Percentiles rank a stretch among this genome's conserved stretches.
These are phyloP conservation scores for Adelosebastes latens DNA, from an alignment of 2,797 vertebrate species.

Conservation along the genomic window DNA sequence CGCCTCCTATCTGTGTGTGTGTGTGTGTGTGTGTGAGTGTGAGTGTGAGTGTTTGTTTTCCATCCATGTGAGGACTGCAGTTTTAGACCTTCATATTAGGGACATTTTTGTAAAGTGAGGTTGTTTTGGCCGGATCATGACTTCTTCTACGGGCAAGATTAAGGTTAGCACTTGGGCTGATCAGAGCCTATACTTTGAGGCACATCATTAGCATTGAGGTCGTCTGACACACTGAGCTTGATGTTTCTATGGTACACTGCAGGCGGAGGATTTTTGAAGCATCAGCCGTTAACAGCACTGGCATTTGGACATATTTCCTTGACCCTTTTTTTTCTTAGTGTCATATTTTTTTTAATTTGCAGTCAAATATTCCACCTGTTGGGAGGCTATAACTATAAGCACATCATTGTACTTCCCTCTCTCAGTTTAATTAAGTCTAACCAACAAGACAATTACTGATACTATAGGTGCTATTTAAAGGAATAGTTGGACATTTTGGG, in stretches of 20 bases:
- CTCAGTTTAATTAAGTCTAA: background rate
- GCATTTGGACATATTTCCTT: background rate
- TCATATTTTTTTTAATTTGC: slow-evolving; percentile 6
- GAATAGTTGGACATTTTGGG: background rate
- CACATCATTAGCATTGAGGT: background rate
- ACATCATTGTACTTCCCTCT: background rate
- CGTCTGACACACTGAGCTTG: slow-evolving; percentile 3
- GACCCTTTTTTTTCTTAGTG: background rate
- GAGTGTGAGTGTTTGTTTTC: slow-evolving; percentile 20
- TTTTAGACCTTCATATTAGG: background rate
- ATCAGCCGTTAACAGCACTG: slow-evolving; percentile 10
- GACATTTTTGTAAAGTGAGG: slow-evolving; percentile 24
- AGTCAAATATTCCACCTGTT: slow-evolving; percentile 8
- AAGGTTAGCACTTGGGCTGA: background rate
- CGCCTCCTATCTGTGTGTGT: slow-evolving; percentile 38
- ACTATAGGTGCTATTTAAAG: slow-evolving; percentile 30
- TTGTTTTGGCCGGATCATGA: slow-evolving; percentile 2
- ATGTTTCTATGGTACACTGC: slow-evolving; percentile 53
- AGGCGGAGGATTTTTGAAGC: slow-evolving; percentile 28
- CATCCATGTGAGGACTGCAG: slow-evolving; percentile 26
- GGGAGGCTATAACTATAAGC: slow-evolving; percentile 1
- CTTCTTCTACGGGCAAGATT: background rate
- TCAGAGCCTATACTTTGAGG: background rate
- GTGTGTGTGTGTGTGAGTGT: slow-evolving; percentile 40
- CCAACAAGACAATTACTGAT: background rate